Conservation (phyloP, 2,113 vertebrate genomes). For the Sinocyclocheilus maitianheensis region DNA sequence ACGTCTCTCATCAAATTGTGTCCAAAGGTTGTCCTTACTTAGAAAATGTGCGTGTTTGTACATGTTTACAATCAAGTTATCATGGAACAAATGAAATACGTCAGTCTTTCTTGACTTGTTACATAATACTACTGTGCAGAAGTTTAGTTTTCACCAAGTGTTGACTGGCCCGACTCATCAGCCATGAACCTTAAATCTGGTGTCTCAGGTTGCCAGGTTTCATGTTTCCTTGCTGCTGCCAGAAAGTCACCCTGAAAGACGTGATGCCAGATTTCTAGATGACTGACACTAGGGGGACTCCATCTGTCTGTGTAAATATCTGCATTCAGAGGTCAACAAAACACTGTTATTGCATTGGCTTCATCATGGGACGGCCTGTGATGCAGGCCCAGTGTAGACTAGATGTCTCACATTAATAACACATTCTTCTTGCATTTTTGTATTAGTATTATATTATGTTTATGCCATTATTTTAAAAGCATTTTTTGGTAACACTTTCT, state of each 20-base stretch:
- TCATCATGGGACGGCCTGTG: no score
- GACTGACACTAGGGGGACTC: constrained; percentile 63
- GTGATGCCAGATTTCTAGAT: constrained; percentile 71
- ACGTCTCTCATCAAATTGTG: background rate
- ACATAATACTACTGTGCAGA: background rate
- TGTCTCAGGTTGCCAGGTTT: constrained; percentile 73
- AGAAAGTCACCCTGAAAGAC: constrained; percentile 70
- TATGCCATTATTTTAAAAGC: background rate
- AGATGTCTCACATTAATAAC: no score
- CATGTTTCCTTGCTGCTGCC: constrained; percentile 72
- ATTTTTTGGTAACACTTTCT: no score
- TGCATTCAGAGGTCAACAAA: no score
- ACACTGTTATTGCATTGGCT: no score
- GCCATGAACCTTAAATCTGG: constrained; percentile 77
- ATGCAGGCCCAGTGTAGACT: no score
- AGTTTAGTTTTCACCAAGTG: constrained; percentile 42
- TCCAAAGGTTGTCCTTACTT: constrained; percentile 41
- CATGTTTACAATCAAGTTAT: constrained; percentile 1
- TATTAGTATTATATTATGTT: background rate
- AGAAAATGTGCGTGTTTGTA: background rate
- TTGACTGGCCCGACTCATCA: constrained; percentile 67
- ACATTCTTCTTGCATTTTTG: background rate
- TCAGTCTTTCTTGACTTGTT: background rate
- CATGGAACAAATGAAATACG: background rate
- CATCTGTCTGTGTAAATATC: background rate